A percentile compares a stretch with the other conserved stretches of the same genome.
Evolutionary conservation across 2,797 vertebrate genomes (phyloP).

Genomic region (Molossus molossus): DNA sequence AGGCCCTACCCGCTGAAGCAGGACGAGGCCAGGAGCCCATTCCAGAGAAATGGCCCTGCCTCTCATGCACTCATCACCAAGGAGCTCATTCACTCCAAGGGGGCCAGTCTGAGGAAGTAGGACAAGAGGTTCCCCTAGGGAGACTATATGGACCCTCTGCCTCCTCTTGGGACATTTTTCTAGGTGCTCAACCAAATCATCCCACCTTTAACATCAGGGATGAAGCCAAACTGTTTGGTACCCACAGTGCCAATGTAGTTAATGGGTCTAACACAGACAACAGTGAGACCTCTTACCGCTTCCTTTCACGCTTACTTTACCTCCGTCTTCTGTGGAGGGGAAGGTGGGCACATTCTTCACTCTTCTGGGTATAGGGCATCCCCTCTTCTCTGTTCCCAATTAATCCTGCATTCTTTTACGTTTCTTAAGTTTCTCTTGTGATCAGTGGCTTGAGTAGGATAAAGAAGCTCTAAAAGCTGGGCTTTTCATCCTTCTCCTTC

Average conservation of each 20-base stretch:
- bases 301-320: background rate
- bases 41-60: too few relatives aligned
- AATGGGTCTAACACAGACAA: background rate
- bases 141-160: background rate
- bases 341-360: background rate
- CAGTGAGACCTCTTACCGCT: background rate
- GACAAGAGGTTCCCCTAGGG: too few relatives aligned
- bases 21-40: background rate
- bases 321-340: background rate
- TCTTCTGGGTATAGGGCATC: background rate
- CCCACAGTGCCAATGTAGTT: background rate
- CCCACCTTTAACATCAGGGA: background rate
- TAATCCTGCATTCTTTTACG: background rate
- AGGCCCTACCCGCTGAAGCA: fast-evolving
- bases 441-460: background rate
- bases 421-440: background rate
- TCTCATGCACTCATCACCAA: fast-evolving
- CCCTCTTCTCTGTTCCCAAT: background rate
- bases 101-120: background rate
- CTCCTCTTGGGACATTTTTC: background rate
- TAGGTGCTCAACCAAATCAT: background rate
- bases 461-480: background rate
- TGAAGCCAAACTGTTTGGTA: background rate
- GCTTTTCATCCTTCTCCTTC: background rate
- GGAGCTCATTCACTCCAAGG: background rate